A percentile compares a stretch with the other conserved stretches of the same genome.
phyloP scores from a whole-genome alignment of 1,140 invertebrate species.

The Reticulitermes speratus region DNA sequence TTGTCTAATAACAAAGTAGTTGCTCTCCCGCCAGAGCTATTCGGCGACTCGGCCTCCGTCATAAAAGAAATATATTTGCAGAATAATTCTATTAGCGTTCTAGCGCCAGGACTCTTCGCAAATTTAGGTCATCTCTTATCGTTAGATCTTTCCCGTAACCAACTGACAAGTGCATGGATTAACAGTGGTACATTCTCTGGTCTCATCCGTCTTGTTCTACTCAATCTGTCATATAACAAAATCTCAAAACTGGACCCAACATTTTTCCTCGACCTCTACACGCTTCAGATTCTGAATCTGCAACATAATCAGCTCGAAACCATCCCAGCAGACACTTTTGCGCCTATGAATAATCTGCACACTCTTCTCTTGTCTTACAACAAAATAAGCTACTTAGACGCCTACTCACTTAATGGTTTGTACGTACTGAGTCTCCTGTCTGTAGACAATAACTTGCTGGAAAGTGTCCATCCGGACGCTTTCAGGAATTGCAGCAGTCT shows the following conservation, averaged over 20 bases:
- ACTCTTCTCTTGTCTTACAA: constrained; percentile 78
- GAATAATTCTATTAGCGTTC: constrained; percentile 82
- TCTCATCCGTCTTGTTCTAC: constrained; percentile 78
- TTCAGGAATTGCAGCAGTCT: constrained; percentile 77
- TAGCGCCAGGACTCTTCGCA: constrained; percentile 76
- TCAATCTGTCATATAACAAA: constrained; percentile 83
- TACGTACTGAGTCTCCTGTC: constrained; percentile 75
- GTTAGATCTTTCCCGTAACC: constrained; percentile 84
- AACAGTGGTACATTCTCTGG: constrained; percentile 80
- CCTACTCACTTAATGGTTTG: constrained; percentile 74
- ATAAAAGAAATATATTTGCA: constrained; percentile 84
- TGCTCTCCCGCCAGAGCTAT: constrained; percentile 79
- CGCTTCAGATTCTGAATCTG: constrained; percentile 77
- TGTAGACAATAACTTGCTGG: constrained; percentile 76
- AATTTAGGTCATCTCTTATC: constrained; percentile 82
- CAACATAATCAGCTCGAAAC: constrained; percentile 76
- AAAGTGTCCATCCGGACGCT: constrained; percentile 73
- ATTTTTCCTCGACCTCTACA: constrained; percentile 73
- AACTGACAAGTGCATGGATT: constrained; percentile 80
- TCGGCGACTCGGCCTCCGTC: constrained; percentile 71
- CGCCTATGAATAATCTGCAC: constrained; percentile 80
- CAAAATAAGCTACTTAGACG: constrained; percentile 71
- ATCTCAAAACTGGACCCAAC: constrained; percentile 76
- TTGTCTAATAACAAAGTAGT: constrained; percentile 85
- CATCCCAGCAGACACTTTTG: constrained; percentile 76